Evolutionary conservation across 2,797 vertebrate genomes (phyloP), one percentile per base, ranked within the genome.

Genomic region (Sphenopsis melanotis): DNA sequence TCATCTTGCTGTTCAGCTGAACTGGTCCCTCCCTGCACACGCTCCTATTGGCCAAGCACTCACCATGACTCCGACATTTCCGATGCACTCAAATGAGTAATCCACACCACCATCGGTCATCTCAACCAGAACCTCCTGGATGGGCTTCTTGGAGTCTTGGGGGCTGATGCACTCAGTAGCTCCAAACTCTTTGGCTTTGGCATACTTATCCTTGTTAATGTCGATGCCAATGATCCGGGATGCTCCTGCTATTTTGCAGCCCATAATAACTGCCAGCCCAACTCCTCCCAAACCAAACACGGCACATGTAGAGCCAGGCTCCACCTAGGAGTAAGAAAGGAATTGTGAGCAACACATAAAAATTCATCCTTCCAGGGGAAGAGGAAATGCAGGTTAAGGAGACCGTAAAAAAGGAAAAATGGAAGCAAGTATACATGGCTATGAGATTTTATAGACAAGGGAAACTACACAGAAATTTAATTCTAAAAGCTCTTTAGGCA

Each of bases 181-280:
- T 36, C 99, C 99, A 74, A 99, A 99, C 82, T 98, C 98, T 66
- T 98, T 98, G 57, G 99, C 99, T 91, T 98, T 99, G 79, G 98
- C 96, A 82, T 98, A 99, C 96, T 99, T 99, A 15, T 98, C 97
- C 52, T 99, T 98, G 55, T 99, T 99, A 82, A 99, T 92, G 87
- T 99, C 99, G 0, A 99, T 87, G 5, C 98, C 99, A 27, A 99
- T 99, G 91, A 99, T 99, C 47, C 97, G 98, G 57, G 98, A 98
- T 53, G 99, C 99, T 77, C 99, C 99, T 17, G 99, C 99, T 64
- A 96, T 95, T 95, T 99, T 98, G 91, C 99, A 99, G 94, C 99
- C 99, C 99, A 99, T 99, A 92, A 99, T 98, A n/a, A 98, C 98
- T 1, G 99, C 99, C 95, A 99, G 78, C 14, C 99, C 99, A 69